phyloP scores from a whole-genome alignment of 2,888 invertebrate species.

The Timandra comae region DNA sequence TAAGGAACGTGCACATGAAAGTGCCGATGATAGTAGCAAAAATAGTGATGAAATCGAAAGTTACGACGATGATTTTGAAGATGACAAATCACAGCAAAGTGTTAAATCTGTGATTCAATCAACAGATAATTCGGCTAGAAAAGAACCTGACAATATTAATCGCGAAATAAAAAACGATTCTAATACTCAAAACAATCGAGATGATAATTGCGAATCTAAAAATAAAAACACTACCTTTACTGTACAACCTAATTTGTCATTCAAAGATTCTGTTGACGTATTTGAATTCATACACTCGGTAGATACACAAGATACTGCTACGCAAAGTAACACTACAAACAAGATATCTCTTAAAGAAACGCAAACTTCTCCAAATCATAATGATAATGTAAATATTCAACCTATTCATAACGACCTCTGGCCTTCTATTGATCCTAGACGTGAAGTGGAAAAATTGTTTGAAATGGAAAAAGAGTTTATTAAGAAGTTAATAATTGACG shows the following conservation, averaged over 20 bases:
- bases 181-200: constrained; percentile 3
- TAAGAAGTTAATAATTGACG: constrained; percentile 59
- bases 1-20: constrained; percentile 18
- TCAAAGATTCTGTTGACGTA: constrained; percentile 60
- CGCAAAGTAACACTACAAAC: constrained; percentile 49
- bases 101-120: constrained; percentile 11
- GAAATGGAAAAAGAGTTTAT: constrained; percentile 65
- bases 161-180: constrained; percentile 7
- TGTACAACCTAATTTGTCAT: constrained; percentile 49
- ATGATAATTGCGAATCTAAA: constrained; percentile 10
- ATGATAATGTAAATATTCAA: constrained; percentile 32
- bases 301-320: constrained; percentile 60
- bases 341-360: constrained; percentile 62
- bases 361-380: constrained; percentile 59
- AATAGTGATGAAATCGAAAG: constrained; percentile 41
- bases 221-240: constrained; percentile 36
- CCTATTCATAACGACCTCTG: constrained; percentile 62
- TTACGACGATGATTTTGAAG: constrained; percentile 69
- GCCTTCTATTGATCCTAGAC: constrained; percentile 49
- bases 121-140: too few species aligned
- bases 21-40: constrained; percentile 30
- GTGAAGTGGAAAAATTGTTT: constrained; percentile 58
- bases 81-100: constrained; percentile 50
- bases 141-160: too few species aligned
- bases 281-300: constrained; percentile 63